A percentile compares a stretch with the other conserved stretches of the same genome.
phyloP scores from a whole-genome alignment of 2,797 vertebrate species.

The Myotis vivesi region DNA sequence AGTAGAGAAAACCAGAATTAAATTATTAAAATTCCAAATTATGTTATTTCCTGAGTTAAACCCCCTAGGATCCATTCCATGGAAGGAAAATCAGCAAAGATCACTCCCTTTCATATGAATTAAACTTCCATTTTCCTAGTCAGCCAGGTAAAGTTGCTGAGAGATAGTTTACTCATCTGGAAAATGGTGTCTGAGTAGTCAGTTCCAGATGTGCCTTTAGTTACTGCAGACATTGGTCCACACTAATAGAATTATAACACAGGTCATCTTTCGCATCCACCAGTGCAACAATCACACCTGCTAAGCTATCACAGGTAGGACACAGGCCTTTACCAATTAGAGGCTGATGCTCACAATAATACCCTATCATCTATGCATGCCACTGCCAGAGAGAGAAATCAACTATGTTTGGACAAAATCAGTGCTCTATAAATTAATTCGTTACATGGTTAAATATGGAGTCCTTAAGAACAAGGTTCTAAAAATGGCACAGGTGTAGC shows the following conservation, averaged over 20 bases:
- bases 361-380: background rate
- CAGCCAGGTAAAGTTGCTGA: constrained; percentile 3
- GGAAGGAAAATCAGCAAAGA: background rate
- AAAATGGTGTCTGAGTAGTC: background rate
- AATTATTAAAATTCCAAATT: constrained; percentile 37
- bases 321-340: background rate
- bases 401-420: background rate
- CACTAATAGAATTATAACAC: background rate
- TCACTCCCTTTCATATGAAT: background rate
- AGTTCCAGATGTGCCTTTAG: constrained; percentile 19
- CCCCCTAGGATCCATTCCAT: background rate
- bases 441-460: background rate
- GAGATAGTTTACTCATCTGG: constrained; percentile 27
- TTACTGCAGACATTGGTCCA: background rate
- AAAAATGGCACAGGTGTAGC: background rate
- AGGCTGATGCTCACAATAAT: background rate
- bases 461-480: background rate
- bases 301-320: background rate
- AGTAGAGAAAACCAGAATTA: constrained; percentile 49
- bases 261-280: background rate
- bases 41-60: constrained; percentile 12
- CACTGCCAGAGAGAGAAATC: background rate
- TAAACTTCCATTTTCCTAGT: constrained; percentile 24
- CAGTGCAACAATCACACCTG: background rate
- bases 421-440: background rate